Evolutionary conservation across 2,797 vertebrate genomes (phyloP), one percentile per base, ranked within the genome.

Genomic region (Nannoperca australis): DNA sequence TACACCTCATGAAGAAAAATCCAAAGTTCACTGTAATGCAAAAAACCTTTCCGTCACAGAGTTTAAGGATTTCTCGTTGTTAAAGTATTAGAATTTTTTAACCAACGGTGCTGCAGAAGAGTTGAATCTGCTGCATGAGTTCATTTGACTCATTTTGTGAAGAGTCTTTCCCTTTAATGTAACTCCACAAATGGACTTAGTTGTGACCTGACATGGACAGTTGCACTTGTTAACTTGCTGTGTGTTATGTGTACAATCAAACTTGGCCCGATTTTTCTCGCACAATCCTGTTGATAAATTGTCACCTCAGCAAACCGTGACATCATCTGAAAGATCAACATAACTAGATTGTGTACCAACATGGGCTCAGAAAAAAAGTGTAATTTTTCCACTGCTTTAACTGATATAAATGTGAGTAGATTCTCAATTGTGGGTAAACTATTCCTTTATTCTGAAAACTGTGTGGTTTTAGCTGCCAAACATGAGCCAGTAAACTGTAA

Each of bases 401-500:
- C 10, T 40, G 2, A 30, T 34, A 42, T 22, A 4, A 55, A 5
- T 5, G 4, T 18, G 32, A 53, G 27, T 24, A 3, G 14, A 44
- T 36, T 18, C 72, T 58, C 0, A 27, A 45, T 67, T 55, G 14
- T 60, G 36, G 55, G 20, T 17, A 47, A 45, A 71, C 32, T 63
- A 45, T 67, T 79, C 55, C 4, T 71, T 61, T 60, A 63, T 27
- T 71, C 38, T 69, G 70, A 72, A 15, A 59, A 20, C 12, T 59
- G 40, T 30, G 7, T 34, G 4, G 30, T 36, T 82, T 71, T 45
- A 55, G 66, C 59, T 85, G 73, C 63, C 69, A 78, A 78, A 61
- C 53, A 73, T 85, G 82, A 90, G 72, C 76, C 75, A 73, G 40
- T 79, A 38, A 61, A 54, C 32, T 71, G 54, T 42, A 11, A 69